Evolutionary conservation across 1,140 invertebrate genomes (phyloP).

Genomic region (Adoxophyes honmai): DNA sequence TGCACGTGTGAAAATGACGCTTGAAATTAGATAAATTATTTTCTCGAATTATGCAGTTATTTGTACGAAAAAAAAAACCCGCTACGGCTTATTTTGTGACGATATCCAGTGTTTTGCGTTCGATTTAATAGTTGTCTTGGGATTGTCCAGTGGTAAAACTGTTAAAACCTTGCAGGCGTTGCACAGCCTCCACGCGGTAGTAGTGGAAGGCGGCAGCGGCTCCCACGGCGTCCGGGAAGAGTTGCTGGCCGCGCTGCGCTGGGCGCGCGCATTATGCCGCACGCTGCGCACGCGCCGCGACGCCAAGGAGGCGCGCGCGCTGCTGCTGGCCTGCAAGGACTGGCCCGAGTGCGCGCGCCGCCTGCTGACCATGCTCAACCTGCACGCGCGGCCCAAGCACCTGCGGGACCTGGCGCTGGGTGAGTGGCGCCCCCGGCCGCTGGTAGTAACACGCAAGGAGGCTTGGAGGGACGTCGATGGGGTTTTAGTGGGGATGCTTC

Average conservation of each 20-base stretch:
- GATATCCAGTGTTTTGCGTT: too few relatives aligned
- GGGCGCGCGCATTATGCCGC: conserved; percentile 85
- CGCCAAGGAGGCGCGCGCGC: conserved; percentile 80
- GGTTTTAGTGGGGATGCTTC: too few relatives aligned
- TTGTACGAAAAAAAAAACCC: too few relatives aligned
- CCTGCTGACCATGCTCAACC: conserved; percentile 91
- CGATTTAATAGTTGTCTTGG: too few relatives aligned
- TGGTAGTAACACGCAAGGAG: too few relatives aligned
- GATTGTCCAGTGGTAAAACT: too few relatives aligned
- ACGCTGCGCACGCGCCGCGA: conserved; percentile 82
- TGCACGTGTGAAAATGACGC: not conserved
- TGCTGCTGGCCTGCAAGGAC: conserved; percentile 86
- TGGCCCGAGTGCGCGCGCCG: conserved; percentile 90
- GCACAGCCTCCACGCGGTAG: conserved; percentile 94
- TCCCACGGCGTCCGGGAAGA: conserved; percentile 83
- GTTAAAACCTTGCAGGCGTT: conserved; percentile 81
- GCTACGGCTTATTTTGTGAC: too few relatives aligned
- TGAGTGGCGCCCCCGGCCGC: too few relatives aligned
- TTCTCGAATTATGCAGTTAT: too few relatives aligned
- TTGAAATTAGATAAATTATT: too few relatives aligned
- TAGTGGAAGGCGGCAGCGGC: conserved; percentile 94
- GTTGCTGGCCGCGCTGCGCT: conserved; percentile 88
- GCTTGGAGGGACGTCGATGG: too few relatives aligned
- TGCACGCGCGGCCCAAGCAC: conserved; percentile 90
- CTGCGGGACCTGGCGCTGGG: conserved; percentile 88